phyloP scores from a whole-genome alignment of 1,140 invertebrate genomes.

The Drosophila kikkawai region DNA sequence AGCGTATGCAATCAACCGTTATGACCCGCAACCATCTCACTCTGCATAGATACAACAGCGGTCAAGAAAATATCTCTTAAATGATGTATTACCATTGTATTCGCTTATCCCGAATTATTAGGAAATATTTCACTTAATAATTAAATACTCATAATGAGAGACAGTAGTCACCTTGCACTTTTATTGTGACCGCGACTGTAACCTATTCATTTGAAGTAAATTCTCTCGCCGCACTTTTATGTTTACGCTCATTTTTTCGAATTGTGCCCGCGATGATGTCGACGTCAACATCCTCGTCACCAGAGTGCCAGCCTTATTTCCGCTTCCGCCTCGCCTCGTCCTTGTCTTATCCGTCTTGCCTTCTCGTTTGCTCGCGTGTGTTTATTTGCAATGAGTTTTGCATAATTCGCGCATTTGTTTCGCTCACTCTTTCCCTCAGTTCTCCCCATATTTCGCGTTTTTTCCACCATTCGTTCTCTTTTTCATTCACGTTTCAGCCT shows the following conservation, averaged over 20 bases:
- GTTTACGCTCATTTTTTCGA: slow-evolving; percentile 78
- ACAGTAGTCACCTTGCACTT: too few species aligned
- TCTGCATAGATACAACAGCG: neutral
- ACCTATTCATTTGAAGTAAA: slow-evolving; percentile 45
- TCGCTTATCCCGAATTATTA: neutral
- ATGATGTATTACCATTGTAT: neutral
- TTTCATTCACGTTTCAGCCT: slow-evolving; percentile 16
- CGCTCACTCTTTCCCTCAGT: slow-evolving; percentile 39
- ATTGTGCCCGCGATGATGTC: slow-evolving; percentile 68
- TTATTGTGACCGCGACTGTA: slow-evolving; percentile 3
- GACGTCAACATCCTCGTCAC: slow-evolving; percentile 80
- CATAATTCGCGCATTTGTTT: slow-evolving; percentile 83
- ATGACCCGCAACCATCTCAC: slow-evolving; percentile 32
- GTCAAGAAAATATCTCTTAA: neutral
- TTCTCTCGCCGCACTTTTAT: slow-evolving; percentile 73
- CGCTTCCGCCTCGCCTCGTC: slow-evolving; percentile 14
- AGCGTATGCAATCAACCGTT: slow-evolving; percentile 77
- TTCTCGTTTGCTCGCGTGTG: slow-evolving; percentile 40
- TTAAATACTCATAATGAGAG: neutral
- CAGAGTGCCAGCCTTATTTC: slow-evolving; percentile 46
- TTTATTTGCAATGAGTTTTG: slow-evolving; percentile 83
- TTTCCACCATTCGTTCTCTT: slow-evolving; percentile 10
- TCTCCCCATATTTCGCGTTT: slow-evolving; percentile 14
- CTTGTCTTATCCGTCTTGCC: neutral
- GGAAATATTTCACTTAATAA: neutral